These are phyloP conservation scores for Osmerus mordax DNA, from an alignment of 2,113 vertebrate genomes.

Conservation along the genomic window DNA sequence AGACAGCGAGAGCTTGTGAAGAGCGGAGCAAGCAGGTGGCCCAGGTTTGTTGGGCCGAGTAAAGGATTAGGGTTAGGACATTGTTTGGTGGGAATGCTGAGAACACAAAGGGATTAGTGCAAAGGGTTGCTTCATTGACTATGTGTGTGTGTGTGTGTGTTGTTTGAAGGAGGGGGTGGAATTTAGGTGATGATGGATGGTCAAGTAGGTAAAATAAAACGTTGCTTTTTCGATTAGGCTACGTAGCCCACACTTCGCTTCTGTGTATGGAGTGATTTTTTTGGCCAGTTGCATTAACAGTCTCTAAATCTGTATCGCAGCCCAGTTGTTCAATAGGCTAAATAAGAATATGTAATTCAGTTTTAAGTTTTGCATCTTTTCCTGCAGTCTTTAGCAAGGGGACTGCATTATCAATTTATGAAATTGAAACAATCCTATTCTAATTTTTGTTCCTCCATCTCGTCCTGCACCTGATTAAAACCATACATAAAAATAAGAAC, in stretches of 20 bases:
- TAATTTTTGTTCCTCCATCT: neutral
- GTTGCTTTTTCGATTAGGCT: neutral
- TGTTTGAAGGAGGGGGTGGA: constrained; percentile 26
- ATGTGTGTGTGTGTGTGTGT: constrained; percentile 29
- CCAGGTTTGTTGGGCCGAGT: constrained; percentile 59
- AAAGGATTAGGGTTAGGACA: constrained; percentile 64
- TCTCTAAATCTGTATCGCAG: neutral
- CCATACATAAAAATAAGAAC: constrained; percentile 19
- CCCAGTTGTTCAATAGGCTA: too few species aligned
- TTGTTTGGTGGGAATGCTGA: constrained; percentile 68
- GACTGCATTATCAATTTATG: too few species aligned
- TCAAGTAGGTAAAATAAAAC: constrained; percentile 23
- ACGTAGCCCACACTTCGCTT: neutral
- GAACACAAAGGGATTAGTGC: constrained; percentile 77
- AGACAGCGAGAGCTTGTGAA: neutral
- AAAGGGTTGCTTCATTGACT: constrained; percentile 64
- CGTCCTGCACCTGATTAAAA: neutral
- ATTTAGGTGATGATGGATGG: constrained; percentile 62
- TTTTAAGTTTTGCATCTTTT: too few species aligned
- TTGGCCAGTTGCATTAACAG: neutral
- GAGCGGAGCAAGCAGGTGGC: constrained; percentile 66
- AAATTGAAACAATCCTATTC: too few species aligned
- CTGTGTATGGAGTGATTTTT: neutral
- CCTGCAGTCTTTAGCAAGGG: too few species aligned
- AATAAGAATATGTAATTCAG: too few species aligned